These are phyloP conservation scores for Leptopilina syphax DNA, from an alignment of 2,888 invertebrate species.

Conservation along the genomic window DNA sequence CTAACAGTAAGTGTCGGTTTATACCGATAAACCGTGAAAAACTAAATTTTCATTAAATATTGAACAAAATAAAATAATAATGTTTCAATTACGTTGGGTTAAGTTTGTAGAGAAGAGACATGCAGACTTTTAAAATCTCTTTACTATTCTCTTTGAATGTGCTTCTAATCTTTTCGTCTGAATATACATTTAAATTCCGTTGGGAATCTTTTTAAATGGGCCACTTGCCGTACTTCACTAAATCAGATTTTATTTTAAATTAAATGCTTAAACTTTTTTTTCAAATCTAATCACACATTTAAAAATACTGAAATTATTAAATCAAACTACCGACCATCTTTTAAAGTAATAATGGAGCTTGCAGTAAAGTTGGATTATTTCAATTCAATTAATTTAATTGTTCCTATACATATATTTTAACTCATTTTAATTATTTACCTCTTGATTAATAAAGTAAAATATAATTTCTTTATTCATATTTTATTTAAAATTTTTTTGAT, in stretches of 20 bases:
- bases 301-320: neutral
- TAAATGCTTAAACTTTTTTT: neutral
- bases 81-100: constrained; percentile 2
- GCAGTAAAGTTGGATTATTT: no score
- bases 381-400: no score
- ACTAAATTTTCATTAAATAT: neutral
- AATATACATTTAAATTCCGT: neutral
- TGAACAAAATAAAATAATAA: neutral
- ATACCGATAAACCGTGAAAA: neutral
- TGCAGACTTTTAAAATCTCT: neutral
- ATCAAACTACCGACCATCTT: neutral
- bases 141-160: neutral
- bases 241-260: neutral
- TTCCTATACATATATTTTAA: no score
- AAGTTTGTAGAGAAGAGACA: neutral
- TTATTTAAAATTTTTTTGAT: neutral
- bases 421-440: neutral
- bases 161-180: neutral
- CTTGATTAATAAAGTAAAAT: neutral
- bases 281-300: neutral
- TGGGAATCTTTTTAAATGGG: neutral
- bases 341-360: no score
- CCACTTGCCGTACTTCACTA: neutral
- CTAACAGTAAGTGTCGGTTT: neutral
- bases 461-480: neutral